Evolutionary conservation across 2,797 vertebrate species (phyloP).

Genomic region (Galagoides demidoff): DNA sequence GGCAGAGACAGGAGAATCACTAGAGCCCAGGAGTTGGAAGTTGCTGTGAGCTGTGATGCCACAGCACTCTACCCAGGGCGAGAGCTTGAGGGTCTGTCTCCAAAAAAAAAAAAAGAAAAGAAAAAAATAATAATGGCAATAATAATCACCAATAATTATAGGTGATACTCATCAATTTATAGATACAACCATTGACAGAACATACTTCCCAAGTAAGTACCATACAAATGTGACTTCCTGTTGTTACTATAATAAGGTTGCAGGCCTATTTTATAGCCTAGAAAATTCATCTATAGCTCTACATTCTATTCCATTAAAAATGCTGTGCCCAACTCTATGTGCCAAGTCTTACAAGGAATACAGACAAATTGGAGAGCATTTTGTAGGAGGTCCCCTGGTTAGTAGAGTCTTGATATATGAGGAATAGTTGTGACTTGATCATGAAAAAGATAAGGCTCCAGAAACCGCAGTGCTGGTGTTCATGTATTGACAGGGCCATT

Average conservation of each 20-base stretch:
- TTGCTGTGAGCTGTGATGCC: too few relatives aligned
- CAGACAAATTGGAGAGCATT: not conserved
- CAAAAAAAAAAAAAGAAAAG: not conserved
- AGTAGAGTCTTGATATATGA: not conserved
- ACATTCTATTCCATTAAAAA: not conserved
- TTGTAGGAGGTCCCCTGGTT: not conserved
- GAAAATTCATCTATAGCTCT: not conserved
- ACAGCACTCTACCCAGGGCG: too few relatives aligned
- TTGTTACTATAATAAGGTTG: not conserved
- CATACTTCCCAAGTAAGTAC: not conserved
- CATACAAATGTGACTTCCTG: not conserved
- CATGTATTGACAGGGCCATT: not conserved
- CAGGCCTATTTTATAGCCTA: not conserved
- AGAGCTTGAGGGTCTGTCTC: too few relatives aligned
- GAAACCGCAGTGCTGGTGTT: not conserved
- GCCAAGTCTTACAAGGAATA: not conserved
- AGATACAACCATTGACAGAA: not conserved
- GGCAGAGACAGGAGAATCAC: too few relatives aligned
- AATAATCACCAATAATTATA: not conserved
- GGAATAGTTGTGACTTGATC: not conserved
- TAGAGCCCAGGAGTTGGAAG: too few relatives aligned
- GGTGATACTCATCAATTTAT: not conserved
- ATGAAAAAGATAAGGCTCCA: not conserved
- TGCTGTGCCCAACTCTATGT: not conserved
- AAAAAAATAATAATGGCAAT: not conserved